Evolutionary conservation across 2,113 vertebrate genomes (phyloP).

Genomic region (Bufo bufo): DNA sequence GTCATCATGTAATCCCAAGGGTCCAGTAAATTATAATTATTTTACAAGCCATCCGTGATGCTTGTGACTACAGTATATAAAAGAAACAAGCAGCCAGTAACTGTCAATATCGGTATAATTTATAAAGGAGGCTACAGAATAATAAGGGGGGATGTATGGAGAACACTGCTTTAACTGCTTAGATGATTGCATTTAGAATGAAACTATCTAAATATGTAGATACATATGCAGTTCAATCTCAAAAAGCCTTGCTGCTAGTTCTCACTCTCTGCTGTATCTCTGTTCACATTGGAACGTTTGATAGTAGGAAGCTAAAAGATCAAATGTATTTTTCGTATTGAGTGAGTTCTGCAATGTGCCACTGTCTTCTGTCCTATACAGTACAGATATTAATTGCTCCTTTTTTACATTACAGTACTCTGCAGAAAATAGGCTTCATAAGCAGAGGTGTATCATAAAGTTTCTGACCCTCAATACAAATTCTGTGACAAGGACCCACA

Average conservation of each 20-base stretch:
- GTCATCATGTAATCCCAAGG: slow-evolving; percentile 1
- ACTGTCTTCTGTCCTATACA: background rate
- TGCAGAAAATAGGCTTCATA: too few species aligned
- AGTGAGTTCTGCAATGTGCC: background rate
- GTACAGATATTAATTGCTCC: too few species aligned
- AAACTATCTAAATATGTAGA: background rate
- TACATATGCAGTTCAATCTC: background rate
- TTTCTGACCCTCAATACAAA: background rate
- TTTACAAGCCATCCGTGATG: slow-evolving; percentile 20
- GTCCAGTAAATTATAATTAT: slow-evolving; percentile 22
- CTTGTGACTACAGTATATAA: background rate
- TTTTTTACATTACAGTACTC: too few species aligned
- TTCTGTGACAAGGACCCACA: too few species aligned
- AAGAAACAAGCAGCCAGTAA: background rate
- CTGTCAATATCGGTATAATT: slow-evolving; percentile 5
- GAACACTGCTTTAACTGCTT: background rate
- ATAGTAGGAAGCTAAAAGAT: background rate
- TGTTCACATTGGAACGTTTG: background rate
- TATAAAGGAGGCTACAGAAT: background rate
- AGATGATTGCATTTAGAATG: background rate
- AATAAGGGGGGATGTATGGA: background rate
- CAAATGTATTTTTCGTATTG: background rate
- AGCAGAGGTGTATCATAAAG: background rate
- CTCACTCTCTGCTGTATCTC: background rate
- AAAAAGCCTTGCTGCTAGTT: too few species aligned